Evolutionary conservation across 2,113 vertebrate genomes (phyloP).

Genomic region (Varanus salvator): DNA sequence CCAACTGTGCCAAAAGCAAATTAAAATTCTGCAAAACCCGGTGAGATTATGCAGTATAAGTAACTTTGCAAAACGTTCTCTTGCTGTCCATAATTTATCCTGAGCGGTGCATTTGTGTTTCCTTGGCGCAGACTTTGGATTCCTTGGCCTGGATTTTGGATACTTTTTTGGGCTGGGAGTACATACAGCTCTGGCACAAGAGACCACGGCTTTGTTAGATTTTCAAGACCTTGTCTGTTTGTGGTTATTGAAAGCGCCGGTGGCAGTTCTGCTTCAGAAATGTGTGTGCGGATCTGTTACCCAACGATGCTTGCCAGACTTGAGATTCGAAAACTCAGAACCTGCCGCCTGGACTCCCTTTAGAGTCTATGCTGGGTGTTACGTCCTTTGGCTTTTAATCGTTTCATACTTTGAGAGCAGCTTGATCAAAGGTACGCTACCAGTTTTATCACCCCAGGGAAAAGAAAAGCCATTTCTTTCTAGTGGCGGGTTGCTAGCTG

Average conservation of each 20-base stretch:
- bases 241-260: neutral
- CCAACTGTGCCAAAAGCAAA: neutral
- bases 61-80: neutral
- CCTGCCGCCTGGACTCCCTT: neutral
- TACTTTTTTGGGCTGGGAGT: slow-evolving; percentile 1
- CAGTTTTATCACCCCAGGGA: neutral
- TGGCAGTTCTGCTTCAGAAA: neutral
- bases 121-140: slow-evolving; percentile 12
- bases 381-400: neutral
- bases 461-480: neutral
- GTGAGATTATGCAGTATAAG: neutral
- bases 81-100: slow-evolving; percentile 4
- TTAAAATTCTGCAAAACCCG: neutral
- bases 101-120: neutral
- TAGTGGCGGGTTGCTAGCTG: neutral
- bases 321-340: neutral
- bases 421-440: neutral
- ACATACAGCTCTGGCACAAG: neutral
- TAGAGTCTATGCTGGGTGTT: neutral
- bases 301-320: neutral
- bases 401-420: neutral
- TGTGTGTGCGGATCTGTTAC: neutral
- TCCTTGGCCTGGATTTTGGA: slow-evolving; percentile 4
- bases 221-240: slow-evolving; percentile 4
- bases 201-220: neutral